Base-by-base conservation (phyloP, 2,888 invertebrate genomes). In the Lepas anatifera region DNA sequence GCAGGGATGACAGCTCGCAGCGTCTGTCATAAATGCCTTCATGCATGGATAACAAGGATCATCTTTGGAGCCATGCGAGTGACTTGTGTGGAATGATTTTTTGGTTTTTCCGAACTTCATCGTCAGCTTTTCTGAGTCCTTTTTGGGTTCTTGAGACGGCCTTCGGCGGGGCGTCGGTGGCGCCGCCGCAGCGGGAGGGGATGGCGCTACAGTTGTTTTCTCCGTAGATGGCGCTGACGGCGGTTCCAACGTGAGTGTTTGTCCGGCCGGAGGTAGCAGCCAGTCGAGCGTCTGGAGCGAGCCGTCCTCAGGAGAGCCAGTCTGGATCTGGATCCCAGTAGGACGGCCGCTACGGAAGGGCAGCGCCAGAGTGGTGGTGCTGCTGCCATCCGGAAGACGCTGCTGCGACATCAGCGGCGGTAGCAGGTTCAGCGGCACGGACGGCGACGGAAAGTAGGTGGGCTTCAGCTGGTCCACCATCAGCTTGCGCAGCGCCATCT, bases 381-480 rank as follows among this genome's bases (percentile, higher is more conserved):
- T 10, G 1, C 52, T 8, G 52, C 52, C 52, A 29, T 52, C 52
- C 1, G 52, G 52, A 2, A 13, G 27, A 2, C 1, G 13, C 3
- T 52, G 52, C 6, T 52, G 4, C 3, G 52, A 52, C 29, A 52
- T 27, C 29, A 52, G 52, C 52, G 52, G 52, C 52, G 52, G 52
- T 29, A 52, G 29, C 52, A 52, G 52, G 52, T 27, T 52, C 52
- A 52, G 29, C 52, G 52, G 52, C 52, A 52, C 27, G 25, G 7
- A 29, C 29, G 16, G 52, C 13, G 27, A 29, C 29, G 52, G 52
- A 29, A 52, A 52, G 52, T 52, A 52, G 29, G 22, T 22, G 13
- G 52, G 52, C 52, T 52, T 52, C 52, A 52, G 27, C 52, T 52
- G 52, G 29, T 52, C 52, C 52, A 52, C 52, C 52, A 27, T 29